phyloP scores from a whole-genome alignment of 1,140 invertebrate species.

The Orchestia grillus region DNA sequence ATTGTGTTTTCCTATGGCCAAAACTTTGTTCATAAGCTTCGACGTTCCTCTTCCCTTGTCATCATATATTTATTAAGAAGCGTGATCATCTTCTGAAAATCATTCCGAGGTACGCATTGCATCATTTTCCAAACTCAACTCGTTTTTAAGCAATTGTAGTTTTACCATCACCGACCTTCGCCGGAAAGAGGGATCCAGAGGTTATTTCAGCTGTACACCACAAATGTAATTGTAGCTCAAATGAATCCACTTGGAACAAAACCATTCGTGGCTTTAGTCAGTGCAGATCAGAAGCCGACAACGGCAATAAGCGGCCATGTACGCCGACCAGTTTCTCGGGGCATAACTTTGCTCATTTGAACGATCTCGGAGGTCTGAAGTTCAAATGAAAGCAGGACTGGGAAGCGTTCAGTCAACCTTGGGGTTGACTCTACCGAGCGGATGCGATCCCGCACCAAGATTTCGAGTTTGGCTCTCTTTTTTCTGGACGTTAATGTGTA shows the following conservation, averaged over 20 bases:
- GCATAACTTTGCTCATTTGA: constrained; percentile 52
- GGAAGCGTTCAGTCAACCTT: background rate
- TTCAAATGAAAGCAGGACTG: background rate
- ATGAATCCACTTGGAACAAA: background rate
- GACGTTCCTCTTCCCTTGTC: too few species aligned
- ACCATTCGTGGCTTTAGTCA: background rate
- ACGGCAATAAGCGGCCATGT: background rate
- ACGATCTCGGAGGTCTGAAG: constrained; percentile 14
- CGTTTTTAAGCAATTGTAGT: too few species aligned
- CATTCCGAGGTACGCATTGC: too few species aligned
- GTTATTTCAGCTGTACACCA: too few species aligned
- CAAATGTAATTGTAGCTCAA: background rate
- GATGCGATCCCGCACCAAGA: background rate
- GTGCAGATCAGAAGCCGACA: background rate
- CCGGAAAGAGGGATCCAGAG: too few species aligned
- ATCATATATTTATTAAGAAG: too few species aligned
- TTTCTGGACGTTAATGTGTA: background rate
- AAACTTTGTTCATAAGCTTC: too few species aligned
- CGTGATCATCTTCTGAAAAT: too few species aligned
- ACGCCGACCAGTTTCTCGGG: background rate
- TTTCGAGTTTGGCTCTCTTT: background rate
- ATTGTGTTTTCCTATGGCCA: too few species aligned
- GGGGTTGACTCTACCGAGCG: background rate
- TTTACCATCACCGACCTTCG: too few species aligned
- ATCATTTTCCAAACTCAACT: too few species aligned